Evolutionary conservation across 2,888 invertebrate species (phyloP).

Genomic region (Drosophila testacea): DNA sequence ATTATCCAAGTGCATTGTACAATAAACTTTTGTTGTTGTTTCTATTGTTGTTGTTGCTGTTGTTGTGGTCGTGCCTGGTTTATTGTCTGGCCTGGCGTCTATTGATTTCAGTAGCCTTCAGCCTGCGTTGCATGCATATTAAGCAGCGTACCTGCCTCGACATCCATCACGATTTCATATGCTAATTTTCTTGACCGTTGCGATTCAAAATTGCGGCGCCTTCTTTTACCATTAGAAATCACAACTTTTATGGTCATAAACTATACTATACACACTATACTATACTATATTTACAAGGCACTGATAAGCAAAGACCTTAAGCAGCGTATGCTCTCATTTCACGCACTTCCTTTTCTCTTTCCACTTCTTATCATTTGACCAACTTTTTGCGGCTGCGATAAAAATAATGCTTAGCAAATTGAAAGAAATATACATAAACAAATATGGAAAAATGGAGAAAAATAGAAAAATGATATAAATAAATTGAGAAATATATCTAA

Average conservation of each 20-base stretch:
- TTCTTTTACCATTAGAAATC: slow-evolving; percentile 33
- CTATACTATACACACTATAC: background rate
- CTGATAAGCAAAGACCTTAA: slow-evolving; percentile 23
- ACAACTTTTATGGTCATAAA: slow-evolving; percentile 17
- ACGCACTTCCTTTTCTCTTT: slow-evolving; percentile 53
- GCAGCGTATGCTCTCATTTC: slow-evolving; percentile 7
- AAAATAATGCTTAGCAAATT: slow-evolving; percentile 42
- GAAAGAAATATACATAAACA: background rate
- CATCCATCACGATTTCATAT: slow-evolving; percentile 62
- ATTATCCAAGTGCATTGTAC: slow-evolving; percentile 62
- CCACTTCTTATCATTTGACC: slow-evolving; percentile 58
- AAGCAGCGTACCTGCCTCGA: slow-evolving; percentile 34
- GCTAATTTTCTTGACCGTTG: slow-evolving; percentile 54
- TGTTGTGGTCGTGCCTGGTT: slow-evolving; percentile 18
- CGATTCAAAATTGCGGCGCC: slow-evolving; percentile 61
- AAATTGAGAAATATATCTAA: background rate
- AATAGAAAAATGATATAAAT: background rate
- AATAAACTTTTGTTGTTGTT: slow-evolving; percentile 44
- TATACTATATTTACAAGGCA: background rate
- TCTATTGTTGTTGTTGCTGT: slow-evolving; percentile 19
- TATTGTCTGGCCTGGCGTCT: slow-evolving; percentile 54
- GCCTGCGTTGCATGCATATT: slow-evolving; percentile 70
- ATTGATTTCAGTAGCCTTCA: slow-evolving; percentile 79
- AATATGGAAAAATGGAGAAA: background rate
- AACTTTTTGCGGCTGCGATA: slow-evolving; percentile 60